phyloP scores from a whole-genome alignment of 2,797 vertebrate species.

The Lateolabrax maculatus region DNA sequence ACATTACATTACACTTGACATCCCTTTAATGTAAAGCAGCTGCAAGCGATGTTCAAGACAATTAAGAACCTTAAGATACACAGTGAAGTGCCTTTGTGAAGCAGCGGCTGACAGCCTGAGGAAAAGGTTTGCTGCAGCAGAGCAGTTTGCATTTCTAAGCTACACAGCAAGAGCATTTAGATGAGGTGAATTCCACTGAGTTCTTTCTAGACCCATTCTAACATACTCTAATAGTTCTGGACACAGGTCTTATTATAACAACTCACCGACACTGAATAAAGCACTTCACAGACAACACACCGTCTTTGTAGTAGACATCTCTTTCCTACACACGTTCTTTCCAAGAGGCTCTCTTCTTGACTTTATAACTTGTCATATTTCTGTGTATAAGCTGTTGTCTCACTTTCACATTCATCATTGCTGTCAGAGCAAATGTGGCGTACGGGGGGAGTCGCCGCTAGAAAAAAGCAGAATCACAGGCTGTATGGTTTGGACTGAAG shows the following conservation, averaged over 20 bases:
- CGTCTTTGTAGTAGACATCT: neutral
- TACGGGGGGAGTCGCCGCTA: slow-evolving; percentile 56
- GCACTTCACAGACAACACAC: slow-evolving; percentile 18
- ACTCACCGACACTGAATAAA: neutral
- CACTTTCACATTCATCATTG: slow-evolving; percentile 72
- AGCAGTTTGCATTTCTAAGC: slow-evolving; percentile 6
- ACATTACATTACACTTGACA: slow-evolving; percentile 23
- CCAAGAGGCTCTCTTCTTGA: slow-evolving; percentile 42
- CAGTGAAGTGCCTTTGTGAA: neutral
- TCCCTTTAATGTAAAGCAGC: slow-evolving; percentile 29
- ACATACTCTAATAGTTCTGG: slow-evolving; percentile 7
- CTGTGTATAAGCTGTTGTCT: slow-evolving; percentile 48
- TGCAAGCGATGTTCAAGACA: slow-evolving; percentile 10
- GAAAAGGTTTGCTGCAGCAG: slow-evolving; percentile 9
- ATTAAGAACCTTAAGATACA: neutral
- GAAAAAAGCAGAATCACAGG: slow-evolving; percentile 65
- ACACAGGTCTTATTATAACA: slow-evolving; percentile 21
- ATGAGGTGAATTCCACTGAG: slow-evolving; percentile 12
- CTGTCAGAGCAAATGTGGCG: slow-evolving; percentile 71
- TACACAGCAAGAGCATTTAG: slow-evolving; percentile 17
- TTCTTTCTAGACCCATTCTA: slow-evolving; percentile 31
- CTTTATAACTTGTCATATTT: slow-evolving; percentile 58
- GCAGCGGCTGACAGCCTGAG: neutral
- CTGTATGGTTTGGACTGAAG: slow-evolving; percentile 46
- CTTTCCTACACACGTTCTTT: slow-evolving; percentile 40